Conservation (phyloP, 2,797 vertebrate genomes). For the Falco columbarius region DNA sequence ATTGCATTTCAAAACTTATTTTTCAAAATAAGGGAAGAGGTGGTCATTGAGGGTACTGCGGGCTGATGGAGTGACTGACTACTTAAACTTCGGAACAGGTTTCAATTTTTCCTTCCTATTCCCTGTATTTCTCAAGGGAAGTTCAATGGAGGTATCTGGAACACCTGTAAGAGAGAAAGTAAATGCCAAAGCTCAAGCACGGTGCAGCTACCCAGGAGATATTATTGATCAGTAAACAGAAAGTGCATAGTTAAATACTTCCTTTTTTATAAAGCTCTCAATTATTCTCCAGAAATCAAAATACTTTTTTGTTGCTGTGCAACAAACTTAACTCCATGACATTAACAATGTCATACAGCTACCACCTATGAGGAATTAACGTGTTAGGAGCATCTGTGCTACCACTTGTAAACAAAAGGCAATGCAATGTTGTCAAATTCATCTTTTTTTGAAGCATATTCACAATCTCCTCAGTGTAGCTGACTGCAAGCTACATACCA, state of each 20-base stretch:
- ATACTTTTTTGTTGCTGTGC: background rate
- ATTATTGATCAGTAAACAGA: background rate
- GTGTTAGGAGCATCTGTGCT: conserved; percentile 20
- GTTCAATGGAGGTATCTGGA: background rate
- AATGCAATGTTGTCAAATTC: conserved; percentile 66
- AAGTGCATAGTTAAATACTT: background rate
- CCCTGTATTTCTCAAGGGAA: background rate
- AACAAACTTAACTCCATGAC: conserved; percentile 12
- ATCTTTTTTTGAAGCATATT: conserved; percentile 48
- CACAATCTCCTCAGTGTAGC: conserved; percentile 44
- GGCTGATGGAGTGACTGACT: background rate
- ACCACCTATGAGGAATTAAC: conserved; percentile 28
- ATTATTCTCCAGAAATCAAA: conserved; percentile 16
- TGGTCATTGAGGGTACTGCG: background rate
- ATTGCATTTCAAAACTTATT: background rate
- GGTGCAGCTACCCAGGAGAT: background rate
- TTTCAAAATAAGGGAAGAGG: background rate
- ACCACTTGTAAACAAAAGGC: conserved; percentile 23
- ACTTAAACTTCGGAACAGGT: background rate
- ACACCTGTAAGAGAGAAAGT: background rate
- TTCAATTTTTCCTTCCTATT: background rate
- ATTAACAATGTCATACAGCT: conserved; percentile 9
- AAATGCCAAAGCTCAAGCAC: background rate
- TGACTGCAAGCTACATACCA: conserved; percentile 46
- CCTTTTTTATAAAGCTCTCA: background rate